A percentile compares a stretch with the other conserved stretches of the same genome.
These are phyloP conservation scores for Tetraodon nigroviridis DNA, from an alignment of 2,113 vertebrate species.

Conservation along the genomic window DNA sequence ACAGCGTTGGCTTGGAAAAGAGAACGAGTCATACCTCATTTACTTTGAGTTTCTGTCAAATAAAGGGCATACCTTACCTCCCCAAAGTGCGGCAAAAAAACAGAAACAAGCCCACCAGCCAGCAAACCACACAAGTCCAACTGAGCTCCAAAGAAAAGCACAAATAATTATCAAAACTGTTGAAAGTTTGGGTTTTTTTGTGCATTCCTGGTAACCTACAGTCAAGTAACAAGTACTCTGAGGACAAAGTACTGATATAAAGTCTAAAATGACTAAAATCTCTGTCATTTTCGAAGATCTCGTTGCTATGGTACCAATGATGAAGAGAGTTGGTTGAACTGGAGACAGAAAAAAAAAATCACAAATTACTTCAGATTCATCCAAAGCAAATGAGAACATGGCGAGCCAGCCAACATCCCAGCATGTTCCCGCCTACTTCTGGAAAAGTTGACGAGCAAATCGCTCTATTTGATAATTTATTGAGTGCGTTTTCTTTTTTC, in stretches of 20 bases:
- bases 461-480: not conserved
- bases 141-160: not conserved
- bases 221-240: too few species aligned
- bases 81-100: not conserved
- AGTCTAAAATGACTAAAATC: not conserved
- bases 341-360: slow-evolving; percentile 4
- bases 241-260: too few species aligned
- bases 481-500: slow-evolving; percentile 7
- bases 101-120: not conserved
- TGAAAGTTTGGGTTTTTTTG: too few species aligned
- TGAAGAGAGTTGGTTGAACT: not conserved
- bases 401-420: slow-evolving; percentile 19
- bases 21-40: not conserved
- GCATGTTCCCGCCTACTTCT: not conserved
- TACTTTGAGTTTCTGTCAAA: not conserved
- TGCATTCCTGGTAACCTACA: too few species aligned
- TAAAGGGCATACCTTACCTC: slow-evolving; percentile 6
- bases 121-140: not conserved
- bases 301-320: not conserved
- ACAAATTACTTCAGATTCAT: slow-evolving; percentile 12
- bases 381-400: slow-evolving; percentile 2
- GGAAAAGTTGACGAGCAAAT: not conserved
- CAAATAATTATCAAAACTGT: too few species aligned
- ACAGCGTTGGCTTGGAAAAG: slow-evolving; percentile 3
- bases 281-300: not conserved